Base-by-base conservation (phyloP, 2,113 vertebrate genomes). In the Mormoops blainvillei region DNA sequence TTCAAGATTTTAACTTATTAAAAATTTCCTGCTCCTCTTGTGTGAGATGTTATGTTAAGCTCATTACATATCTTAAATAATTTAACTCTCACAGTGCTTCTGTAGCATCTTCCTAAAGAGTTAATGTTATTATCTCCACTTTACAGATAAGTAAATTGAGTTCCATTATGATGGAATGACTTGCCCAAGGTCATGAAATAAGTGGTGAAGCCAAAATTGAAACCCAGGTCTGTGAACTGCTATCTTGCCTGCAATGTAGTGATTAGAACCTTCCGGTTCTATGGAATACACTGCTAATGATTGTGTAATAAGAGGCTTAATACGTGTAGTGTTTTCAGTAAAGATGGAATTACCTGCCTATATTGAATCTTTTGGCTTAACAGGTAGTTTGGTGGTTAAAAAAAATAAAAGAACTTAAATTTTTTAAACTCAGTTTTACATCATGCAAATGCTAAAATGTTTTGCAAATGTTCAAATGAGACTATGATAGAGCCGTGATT, bases 1-100 rank as follows among this genome's bases (percentile, higher is more conserved):
- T 96, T 93, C 12, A 82, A 65, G 31, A 90, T 86, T 85, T 78
- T 80, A 78, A 63, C 43, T 89, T 93, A 26, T 48, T 74, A 58
- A 48, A 80, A 86, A 1, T 63, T 63, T 24, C 54, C 10, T 58
- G 24, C 15, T 28, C 26, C 71, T 52, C 54, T 36, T 22, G 19
- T 71, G 24, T 38, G 67, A 43, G n/a, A 36, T 70, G 13, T 68
- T 84, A 19, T 54, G 45, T 36, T 87, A 81, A 91, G 9, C 65
- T 81, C 70, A 43, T 36, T 33, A 50, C 31, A 63, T 63, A 74
- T 41, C 56, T 85, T 48, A 56, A 77, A 58, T 91, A 7, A 70
- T 50, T 58, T 50, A 63, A 54, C 56, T 26, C 33, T 76, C 14
- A 26, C 36, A 89, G 43, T 10, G 41, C 67, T 83, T 76, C 9